phyloP scores from a whole-genome alignment of 2,888 invertebrate genomes.

The Orchesella flavescens region DNA sequence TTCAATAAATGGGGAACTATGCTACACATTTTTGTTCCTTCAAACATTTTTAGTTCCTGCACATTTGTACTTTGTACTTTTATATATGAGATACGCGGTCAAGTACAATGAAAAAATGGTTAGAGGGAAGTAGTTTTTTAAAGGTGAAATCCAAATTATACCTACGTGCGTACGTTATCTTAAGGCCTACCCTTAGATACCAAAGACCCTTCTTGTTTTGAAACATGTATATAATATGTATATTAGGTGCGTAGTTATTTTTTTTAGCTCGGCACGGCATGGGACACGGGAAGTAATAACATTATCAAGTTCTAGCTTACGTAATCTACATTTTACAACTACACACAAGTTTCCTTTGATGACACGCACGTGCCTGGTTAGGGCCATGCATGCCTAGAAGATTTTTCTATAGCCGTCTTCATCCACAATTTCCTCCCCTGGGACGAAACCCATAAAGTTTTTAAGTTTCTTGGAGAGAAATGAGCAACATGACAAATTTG shows the following conservation, averaged over 20 bases:
- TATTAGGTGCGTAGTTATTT: too few relatives aligned
- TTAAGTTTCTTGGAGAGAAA: background rate
- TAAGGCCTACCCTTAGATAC: background rate
- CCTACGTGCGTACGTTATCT: too few relatives aligned
- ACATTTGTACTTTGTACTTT: background rate
- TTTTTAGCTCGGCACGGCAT: too few relatives aligned
- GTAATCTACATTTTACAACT: background rate
- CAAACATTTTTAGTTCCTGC: background rate
- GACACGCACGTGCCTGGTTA: background rate
- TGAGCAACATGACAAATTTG: slow-evolving; percentile 1
- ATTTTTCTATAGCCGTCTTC: background rate
- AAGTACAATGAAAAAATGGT: too few relatives aligned
- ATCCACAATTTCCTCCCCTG: background rate
- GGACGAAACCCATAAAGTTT: background rate
- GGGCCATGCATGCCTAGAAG: background rate
- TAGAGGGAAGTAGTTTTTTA: background rate
- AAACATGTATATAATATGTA: too few relatives aligned
- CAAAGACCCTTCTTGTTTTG: too few relatives aligned
- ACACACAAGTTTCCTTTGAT: background rate
- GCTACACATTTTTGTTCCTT: background rate
- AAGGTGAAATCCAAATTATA: background rate
- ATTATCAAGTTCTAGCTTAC: background rate
- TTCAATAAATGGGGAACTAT: slow-evolving; percentile 13
- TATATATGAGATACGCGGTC: background rate
- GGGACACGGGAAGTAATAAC: background rate